Base-by-base conservation (phyloP, 2,797 vertebrate species). In the Argyrosomus regius region DNA sequence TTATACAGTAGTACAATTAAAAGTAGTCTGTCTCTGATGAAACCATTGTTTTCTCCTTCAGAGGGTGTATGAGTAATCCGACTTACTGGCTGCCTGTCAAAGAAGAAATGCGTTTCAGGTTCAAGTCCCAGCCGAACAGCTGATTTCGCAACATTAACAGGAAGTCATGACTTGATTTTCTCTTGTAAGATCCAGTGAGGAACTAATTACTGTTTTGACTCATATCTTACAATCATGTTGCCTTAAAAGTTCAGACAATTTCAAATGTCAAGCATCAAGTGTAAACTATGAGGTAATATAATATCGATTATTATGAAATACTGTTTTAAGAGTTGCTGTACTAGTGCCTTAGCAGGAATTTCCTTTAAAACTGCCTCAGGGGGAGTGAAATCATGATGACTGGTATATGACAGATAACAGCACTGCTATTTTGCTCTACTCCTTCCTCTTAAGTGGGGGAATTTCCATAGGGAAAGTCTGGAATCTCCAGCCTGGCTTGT, bases 371-470 rank as follows among this genome's bases (percentile, higher is more conserved):
- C 22, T 1, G 3, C 28, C 26, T 43, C 20, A 5, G n/a, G 39
- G 77, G 79, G 57, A 63, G 18, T 74, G 16, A 81, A 45, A 28
- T 57, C 48, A 39, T 39, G 35, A 71, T 20, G 13, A 39, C 18
- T 28, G 8, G 3, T n/a, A 6, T 2, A 13, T 18, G 4, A 56
- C 26, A 22, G n/a, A 50, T 3, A 58, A 39, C 43, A 53, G 20
- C 3, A 0, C 20, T 31, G 10, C 22, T 59, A 0, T 31, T 52
- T 56, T 31, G 2, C 10, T 66, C 16, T 2, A 7, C 26, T 78
- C 4, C 6, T 28, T 60, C 6, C 9, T 1, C 13, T 22, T 22
- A 16, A 49, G 16, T 28, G 4, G 48, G 50, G 67, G 22, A 54
- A 46, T 54, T 71, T 77, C 8, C 57, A 13, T 0, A 1, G 12